Percentiles rank a stretch among this genome's conserved stretches.
Evolutionary conservation across 2,113 vertebrate genomes (phyloP).

Genomic region (Brachyistius frenatus): DNA sequence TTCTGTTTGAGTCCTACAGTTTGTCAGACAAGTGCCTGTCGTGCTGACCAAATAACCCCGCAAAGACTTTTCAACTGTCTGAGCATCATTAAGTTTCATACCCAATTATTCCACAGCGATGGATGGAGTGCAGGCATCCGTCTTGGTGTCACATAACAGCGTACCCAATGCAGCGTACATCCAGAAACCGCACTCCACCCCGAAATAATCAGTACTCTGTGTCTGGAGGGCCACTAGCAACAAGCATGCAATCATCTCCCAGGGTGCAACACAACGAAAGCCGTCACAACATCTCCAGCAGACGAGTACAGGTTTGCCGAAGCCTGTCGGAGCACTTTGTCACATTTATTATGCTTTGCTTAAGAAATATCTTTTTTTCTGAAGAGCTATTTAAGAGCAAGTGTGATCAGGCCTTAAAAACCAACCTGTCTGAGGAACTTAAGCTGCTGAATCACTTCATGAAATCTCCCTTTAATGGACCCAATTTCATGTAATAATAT

Average conservation of each 20-base stretch:
- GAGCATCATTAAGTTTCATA: slow-evolving; percentile 61
- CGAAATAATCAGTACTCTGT: slow-evolving; percentile 74
- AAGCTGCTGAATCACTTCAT: slow-evolving; percentile 19
- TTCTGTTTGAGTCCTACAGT: slow-evolving; percentile 18
- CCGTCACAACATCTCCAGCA: slow-evolving; percentile 43
- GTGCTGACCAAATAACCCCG: slow-evolving; percentile 38
- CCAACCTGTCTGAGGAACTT: not conserved
- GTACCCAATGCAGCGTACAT: slow-evolving; percentile 38
- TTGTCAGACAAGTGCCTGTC: slow-evolving; percentile 27
- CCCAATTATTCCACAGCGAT: slow-evolving; percentile 47
- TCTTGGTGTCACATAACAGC: slow-evolving; percentile 36
- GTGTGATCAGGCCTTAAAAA: slow-evolving; percentile 25
- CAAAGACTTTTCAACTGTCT: slow-evolving; percentile 43
- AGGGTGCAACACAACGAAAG: slow-evolving; percentile 60
- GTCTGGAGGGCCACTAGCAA: slow-evolving; percentile 72
- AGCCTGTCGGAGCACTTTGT: slow-evolving; percentile 29
- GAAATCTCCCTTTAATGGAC: not conserved
- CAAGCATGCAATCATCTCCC: slow-evolving; percentile 76
- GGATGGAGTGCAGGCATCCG: slow-evolving; percentile 39
- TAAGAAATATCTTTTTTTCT: slow-evolving; percentile 4
- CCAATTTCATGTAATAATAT: slow-evolving; percentile 25
- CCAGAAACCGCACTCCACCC: slow-evolving; percentile 66
- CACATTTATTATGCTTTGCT: slow-evolving; percentile 27
- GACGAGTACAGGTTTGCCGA: slow-evolving; percentile 16
- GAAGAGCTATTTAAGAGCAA: not conserved